A percentile compares a stretch with the other conserved stretches of the same genome.
Evolutionary conservation across 2,888 invertebrate genomes (phyloP).

Genomic region (Ptilodon capucinus): DNA sequence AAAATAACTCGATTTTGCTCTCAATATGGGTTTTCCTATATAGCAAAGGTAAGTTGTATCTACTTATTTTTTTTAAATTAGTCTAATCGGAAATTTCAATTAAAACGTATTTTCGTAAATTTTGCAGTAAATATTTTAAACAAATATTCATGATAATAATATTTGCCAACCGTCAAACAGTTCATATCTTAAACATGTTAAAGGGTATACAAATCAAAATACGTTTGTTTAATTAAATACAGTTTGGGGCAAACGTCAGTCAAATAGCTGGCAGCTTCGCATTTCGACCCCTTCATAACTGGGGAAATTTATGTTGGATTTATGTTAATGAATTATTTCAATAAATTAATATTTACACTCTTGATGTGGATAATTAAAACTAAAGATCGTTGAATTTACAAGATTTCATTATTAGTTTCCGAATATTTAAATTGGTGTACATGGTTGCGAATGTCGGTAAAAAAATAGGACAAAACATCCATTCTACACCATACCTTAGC

Average conservation of each 20-base stretch:
- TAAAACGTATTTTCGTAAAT: too few species aligned
- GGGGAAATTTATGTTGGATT: conserved; percentile 26
- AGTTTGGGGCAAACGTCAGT: conserved; percentile 57
- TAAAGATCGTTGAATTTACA: neutral
- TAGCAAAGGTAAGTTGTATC: too few species aligned
- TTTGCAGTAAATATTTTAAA: too few species aligned
- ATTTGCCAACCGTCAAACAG: conserved; percentile 11
- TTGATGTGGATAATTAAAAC: neutral
- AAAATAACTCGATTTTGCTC: too few species aligned
- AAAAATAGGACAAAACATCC: too few species aligned
- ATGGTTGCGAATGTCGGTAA: too few species aligned
- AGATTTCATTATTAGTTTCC: neutral
- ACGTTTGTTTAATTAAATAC: conserved; percentile 60
- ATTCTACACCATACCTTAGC: too few species aligned
- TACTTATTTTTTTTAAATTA: too few species aligned
- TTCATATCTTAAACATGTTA: conserved; percentile 24
- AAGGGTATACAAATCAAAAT: conserved; percentile 33
- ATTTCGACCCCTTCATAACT: conserved; percentile 60
- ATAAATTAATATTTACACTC: conserved; percentile 27
- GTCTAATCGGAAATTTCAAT: too few species aligned
- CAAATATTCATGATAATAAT: too few species aligned
- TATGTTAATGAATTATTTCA: conserved; percentile 19
- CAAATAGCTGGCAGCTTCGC: conserved; percentile 53
- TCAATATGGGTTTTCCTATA: too few species aligned
- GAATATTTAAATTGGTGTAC: neutral